Evolutionary conservation across 2,888 invertebrate genomes (phyloP), one percentile per base, ranked within the genome.

Genomic region (Eupithecia abbreviata): DNA sequence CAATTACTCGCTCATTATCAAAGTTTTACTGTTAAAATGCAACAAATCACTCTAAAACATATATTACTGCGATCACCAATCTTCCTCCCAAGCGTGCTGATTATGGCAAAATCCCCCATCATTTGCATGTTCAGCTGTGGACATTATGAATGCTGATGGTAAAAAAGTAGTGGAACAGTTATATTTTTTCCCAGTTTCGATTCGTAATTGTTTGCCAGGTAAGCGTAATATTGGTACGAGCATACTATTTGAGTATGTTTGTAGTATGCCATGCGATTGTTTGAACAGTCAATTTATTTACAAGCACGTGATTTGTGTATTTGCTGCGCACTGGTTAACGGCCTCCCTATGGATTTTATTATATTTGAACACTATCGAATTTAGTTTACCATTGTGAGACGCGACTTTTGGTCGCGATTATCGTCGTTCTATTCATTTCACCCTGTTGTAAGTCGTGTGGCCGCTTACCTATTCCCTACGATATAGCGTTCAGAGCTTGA

Each of bases 291-390:
- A 72, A 76, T 73, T 74, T 78, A 76, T 78, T 78, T 72, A 69
- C 73, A 47, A 78, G 71, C 68, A 47, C 66, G 71, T 79, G 76
- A 81, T 79, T 82, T 82, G 78, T 82, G 78, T 82, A 79, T 82
- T 76, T 78, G 76, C 67, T 51, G 76, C n/a, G n/a, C n/a, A 13
- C 65, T 72, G 71, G 76, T 77, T 77, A 74, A 75, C 68, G 68
- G 62, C 30, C 65, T 73, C 77, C 75, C 79, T 30, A 71, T 66
- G 79, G 79, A 74, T 73, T 77, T 75, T 77, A 74, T 78, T 79
- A 81, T 80, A 79, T 76, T 76, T 78, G 78, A 55, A 69, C 55
- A 68, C 73, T 41, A 66, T 74, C 70, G 58, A 76, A 76, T 74
- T 49, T 62, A 58, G 45, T 47, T 68, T 66, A 30, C n/a, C 18